Base-by-base conservation (phyloP, 1,140 invertebrate species). In the Hyphantria cunea region DNA sequence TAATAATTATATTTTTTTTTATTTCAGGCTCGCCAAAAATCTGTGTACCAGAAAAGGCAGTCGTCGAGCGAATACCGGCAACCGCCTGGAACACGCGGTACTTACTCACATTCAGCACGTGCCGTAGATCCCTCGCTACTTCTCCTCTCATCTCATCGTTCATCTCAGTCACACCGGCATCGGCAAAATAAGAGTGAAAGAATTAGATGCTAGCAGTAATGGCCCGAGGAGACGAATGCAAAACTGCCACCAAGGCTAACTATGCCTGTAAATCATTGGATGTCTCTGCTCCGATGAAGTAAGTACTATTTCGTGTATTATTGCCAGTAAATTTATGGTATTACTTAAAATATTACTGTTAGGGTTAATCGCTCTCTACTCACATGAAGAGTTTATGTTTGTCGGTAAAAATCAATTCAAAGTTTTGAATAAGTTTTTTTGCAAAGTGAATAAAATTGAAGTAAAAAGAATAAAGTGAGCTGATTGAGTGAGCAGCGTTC, bases 61-160 rank as follows among this genome's bases (percentile, higher is more conserved):
- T 81, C 92, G 95, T 64, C 92, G 93, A 61, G 95, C 94, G 70
- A 96, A 96, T 89, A 92, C 94, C 83, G 95, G 94, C 76, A 96
- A 96, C 90, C 92, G 93, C 41, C 89, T 96, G 84, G 95, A 96
- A 92, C 92, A 96, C 75, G 92, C 95, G 82, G 95, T 96, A 12
- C 92, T 96, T 17, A 95, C 95, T 37, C 94, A 94, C 81, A 92
- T 96, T 60, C 95, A 96, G 86, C 95, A 96, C 95, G 95, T 96
- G 51, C 95, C 95, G 48, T 96, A 95, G 93, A 84, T 92, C 25
- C 47, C 11, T 53, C 67, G 15, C 34, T 0, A 44, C 45, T 49
- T 54, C 55, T 59, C 48, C 51, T 59, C 45, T 44, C 70, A 56
- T 72, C 44, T 58, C 79, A 77, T 80, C 78, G 70, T 66, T 72